Conservation (phyloP, 2,113 vertebrate genomes). For the Mormyrus iriodes region DNA sequence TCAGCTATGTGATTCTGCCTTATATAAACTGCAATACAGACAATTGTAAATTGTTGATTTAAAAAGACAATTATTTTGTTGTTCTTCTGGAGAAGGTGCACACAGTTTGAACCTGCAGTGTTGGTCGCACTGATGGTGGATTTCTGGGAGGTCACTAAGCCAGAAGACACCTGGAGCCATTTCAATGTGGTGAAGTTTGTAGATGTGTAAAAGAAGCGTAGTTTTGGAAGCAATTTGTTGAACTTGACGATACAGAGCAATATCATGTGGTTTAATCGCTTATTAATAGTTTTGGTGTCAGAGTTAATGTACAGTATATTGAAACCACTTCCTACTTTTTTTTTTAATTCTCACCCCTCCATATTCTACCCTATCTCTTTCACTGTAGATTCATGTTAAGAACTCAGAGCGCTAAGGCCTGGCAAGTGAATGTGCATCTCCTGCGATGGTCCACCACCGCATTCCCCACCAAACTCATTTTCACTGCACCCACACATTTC, state of each 20-base stretch:
- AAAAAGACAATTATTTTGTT: background rate
- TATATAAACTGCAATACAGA: background rate
- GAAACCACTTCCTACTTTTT: conserved; percentile 44
- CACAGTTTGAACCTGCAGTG: background rate
- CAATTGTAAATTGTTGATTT: background rate
- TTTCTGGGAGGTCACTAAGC: background rate
- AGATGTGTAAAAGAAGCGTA: background rate
- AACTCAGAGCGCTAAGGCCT: too few species aligned
- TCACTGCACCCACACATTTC: conserved; percentile 15
- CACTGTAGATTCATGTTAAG: background rate
- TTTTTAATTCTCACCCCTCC: conserved; percentile 10
- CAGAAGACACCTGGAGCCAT: background rate
- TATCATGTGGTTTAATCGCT: background rate
- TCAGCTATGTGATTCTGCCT: background rate
- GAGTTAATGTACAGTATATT: conserved; percentile 30
- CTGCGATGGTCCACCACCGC: background rate
- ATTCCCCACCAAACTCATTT: background rate
- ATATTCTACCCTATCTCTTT: background rate
- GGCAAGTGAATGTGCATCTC: background rate
- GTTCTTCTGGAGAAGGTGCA: background rate
- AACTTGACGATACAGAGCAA: too few species aligned
- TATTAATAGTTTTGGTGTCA: conserved; percentile 13
- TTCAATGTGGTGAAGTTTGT: conserved; percentile 3
- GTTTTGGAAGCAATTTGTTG: too few species aligned
- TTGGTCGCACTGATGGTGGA: background rate